A percentile compares a stretch with the other conserved stretches of the same genome.
phyloP scores from a whole-genome alignment of 2,113 vertebrate genomes.

The Eclectus roratus region DNA sequence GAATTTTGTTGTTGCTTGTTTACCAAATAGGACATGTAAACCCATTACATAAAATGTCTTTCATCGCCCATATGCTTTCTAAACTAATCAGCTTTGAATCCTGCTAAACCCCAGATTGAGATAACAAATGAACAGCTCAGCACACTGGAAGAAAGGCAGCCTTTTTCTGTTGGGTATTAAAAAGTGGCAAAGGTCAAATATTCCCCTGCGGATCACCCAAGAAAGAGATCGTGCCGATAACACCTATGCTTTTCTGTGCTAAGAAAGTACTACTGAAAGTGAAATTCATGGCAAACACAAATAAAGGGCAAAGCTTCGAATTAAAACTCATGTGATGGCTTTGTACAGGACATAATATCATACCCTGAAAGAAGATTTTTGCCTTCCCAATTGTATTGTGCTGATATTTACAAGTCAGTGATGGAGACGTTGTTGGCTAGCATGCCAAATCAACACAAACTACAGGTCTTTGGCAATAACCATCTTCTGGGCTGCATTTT shows the following conservation, averaged over 20 bases:
- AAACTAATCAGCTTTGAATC: conserved; percentile 88
- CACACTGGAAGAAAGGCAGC: conserved; percentile 59
- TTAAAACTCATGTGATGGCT: not conserved
- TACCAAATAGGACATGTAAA: conserved; percentile 77
- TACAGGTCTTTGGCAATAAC: not conserved
- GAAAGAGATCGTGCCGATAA: not conserved
- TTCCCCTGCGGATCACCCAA: conserved; percentile 47
- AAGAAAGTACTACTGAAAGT: not conserved
- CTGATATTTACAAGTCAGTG: not conserved
- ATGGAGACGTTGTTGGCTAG: not conserved
- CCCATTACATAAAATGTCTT: conserved; percentile 85
- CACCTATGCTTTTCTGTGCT: not conserved
- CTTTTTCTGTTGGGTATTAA: conserved; percentile 54
- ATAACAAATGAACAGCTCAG: conserved; percentile 85
- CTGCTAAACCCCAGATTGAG: conserved; percentile 84
- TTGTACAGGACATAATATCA: not conserved
- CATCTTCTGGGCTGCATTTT: not conserved
- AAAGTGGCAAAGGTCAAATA: conserved; percentile 42
- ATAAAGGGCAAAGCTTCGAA: not conserved
- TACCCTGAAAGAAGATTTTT: conserved; percentile 38
- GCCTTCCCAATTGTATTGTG: not conserved
- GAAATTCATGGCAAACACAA: conserved; percentile 2
- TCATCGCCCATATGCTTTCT: conserved; percentile 83
- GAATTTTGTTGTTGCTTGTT: not conserved
- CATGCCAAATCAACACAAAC: not conserved